phyloP scores from a whole-genome alignment of 2,888 invertebrate genomes.

The Amphipyra berbera region DNA sequence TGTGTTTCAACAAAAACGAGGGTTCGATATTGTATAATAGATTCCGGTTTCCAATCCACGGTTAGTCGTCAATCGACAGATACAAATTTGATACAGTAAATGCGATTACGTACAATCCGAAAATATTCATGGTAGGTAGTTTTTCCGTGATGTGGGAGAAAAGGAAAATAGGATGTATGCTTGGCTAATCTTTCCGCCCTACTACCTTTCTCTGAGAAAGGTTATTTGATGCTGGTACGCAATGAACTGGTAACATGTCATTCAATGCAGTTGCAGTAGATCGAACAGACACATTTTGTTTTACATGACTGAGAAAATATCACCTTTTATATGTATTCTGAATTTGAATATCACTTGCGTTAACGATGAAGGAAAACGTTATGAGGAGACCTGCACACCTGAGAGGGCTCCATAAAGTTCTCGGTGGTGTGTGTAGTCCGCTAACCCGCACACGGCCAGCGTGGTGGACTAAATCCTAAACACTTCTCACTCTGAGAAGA shows the following conservation, averaged over 20 bases:
- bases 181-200: constrained; percentile 60
- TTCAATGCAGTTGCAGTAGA: constrained; percentile 50
- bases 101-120: constrained; percentile 37
- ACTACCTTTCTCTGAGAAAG: constrained; percentile 50
- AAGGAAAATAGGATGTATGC: constrained; percentile 57
- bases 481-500: no score
- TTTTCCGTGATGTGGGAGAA: constrained; percentile 43
- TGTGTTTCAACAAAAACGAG: constrained; percentile 26
- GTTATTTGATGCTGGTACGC: constrained; percentile 50
- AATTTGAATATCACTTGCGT: no score
- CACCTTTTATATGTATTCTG: no score
- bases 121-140: constrained; percentile 43
- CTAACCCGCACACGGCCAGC: no score
- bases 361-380: no score
- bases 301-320: constrained; percentile 9
- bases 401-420: no score
- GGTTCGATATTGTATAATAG: constrained; percentile 20
- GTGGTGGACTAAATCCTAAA: no score
- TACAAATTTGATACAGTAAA: no score
- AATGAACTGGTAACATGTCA: constrained; percentile 52
- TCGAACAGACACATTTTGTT: constrained; percentile 35
- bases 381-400: no score
- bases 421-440: no score
- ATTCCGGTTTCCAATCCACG: constrained; percentile 41
- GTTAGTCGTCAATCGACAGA: constrained; percentile 39